Evolutionary conservation across 2,888 invertebrate genomes (phyloP).

Genomic region (Rotaria sp.): DNA sequence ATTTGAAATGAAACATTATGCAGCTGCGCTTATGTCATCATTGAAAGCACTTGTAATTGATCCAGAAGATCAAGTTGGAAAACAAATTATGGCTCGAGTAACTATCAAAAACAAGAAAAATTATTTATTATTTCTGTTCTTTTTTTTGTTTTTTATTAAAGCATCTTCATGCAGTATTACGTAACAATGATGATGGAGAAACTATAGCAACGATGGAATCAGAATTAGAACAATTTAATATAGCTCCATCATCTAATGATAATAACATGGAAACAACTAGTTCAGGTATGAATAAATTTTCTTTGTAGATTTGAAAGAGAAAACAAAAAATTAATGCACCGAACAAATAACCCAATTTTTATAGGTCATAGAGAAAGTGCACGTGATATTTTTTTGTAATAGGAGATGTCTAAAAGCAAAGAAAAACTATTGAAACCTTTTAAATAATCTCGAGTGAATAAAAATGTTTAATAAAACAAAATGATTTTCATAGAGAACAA

Average conservation of each 20-base stretch:
- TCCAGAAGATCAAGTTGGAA: background rate
- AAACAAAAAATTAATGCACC: too few relatives aligned
- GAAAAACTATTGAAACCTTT: too few relatives aligned
- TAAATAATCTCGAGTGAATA: too few relatives aligned
- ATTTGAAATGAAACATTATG: background rate
- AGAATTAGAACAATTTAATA: background rate
- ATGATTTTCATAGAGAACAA: too few relatives aligned
- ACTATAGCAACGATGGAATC: background rate
- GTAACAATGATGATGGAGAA: background rate
- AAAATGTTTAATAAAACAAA: too few relatives aligned
- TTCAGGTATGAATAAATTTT: background rate
- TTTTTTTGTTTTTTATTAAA: background rate
- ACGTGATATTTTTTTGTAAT: too few relatives aligned
- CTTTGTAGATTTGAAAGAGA: too few relatives aligned
- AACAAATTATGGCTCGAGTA: background rate
- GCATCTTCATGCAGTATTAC: slow-evolving; percentile 16
- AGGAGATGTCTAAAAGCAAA: too few relatives aligned
- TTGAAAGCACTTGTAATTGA: background rate
- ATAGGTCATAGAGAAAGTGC: too few relatives aligned
- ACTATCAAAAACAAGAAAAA: background rate
- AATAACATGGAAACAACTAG: background rate
- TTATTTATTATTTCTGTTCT: background rate
- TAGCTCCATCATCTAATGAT: background rate
- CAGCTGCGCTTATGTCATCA: background rate
- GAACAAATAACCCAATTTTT: too few relatives aligned